Conservation (phyloP, 2,797 vertebrate genomes). For the Lagorchestes hirsutus region DNA sequence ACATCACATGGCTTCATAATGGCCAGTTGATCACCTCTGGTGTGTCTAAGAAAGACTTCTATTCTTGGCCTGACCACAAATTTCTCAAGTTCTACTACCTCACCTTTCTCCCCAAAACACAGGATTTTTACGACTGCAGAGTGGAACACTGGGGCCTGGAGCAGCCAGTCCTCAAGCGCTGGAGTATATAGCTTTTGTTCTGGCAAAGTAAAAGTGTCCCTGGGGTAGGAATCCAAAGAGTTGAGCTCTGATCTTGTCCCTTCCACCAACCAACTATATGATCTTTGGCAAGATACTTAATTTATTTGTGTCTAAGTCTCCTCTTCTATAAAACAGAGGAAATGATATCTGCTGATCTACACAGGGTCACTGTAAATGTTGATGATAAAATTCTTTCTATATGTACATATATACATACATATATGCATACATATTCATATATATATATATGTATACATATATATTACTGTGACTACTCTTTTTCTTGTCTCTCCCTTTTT, state of each 20-base stretch:
- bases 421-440: no score
- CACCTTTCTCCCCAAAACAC: conserved; percentile 63
- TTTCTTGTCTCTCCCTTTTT: background rate
- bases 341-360: background rate
- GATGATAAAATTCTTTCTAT: background rate
- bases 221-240: no score
- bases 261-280: no score
- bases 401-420: no score
- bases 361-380: background rate
- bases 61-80: conserved; percentile 34
- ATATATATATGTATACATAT: no score
- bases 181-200: conserved; percentile 70
- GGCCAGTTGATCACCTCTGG: conserved; percentile 37
- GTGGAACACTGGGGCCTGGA: conserved; percentile 78
- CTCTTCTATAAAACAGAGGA: no score
- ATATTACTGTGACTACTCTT: background rate
- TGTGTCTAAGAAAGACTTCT: conserved; percentile 66
- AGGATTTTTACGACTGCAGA: conserved; percentile 78
- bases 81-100: conserved; percentile 83
- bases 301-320: no score
- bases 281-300: no score
- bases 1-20: conserved; percentile 77
- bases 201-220: no score
- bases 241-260: no score
- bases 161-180: conserved; percentile 26